Evolutionary conservation across 1,140 invertebrate species (phyloP).

Genomic region (Coptotermes formosanus): DNA sequence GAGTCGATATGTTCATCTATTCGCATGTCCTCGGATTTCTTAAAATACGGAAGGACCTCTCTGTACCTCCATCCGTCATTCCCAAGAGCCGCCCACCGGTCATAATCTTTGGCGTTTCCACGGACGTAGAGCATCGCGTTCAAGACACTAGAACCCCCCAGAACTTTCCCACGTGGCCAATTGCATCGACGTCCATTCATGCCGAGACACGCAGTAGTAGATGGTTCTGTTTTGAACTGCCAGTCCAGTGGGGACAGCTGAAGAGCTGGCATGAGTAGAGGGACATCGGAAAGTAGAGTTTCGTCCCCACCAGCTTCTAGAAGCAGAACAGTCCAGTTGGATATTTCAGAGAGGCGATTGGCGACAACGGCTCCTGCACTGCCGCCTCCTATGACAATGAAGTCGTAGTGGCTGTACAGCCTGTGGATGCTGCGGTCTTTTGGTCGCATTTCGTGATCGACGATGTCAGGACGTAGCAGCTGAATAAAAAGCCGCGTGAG

Average conservation of each 20-base stretch:
- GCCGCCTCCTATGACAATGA: constrained; percentile 49
- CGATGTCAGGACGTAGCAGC: constrained; percentile 63
- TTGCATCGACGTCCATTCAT: constrained; percentile 53
- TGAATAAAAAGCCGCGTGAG: constrained; percentile 59
- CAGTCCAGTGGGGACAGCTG: constrained; percentile 69
- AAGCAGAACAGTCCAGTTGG: constrained; percentile 22
- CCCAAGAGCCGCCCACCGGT: constrained; percentile 59
- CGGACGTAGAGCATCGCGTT: constrained; percentile 81
- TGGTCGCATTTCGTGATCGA: constrained; percentile 59
- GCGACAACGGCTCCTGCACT: constrained; percentile 54
- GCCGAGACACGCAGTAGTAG: constrained; percentile 54
- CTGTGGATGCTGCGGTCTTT: constrained; percentile 40
- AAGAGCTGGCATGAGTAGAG: constrained; percentile 68
- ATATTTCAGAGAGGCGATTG: constrained; percentile 40
- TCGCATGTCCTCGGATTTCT: constrained; percentile 31
- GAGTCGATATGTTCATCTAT: constrained; percentile 3
- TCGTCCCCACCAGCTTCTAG: constrained; percentile 58
- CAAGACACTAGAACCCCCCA: constrained; percentile 75
- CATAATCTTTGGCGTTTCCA: constrained; percentile 64
- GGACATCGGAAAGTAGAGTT: constrained; percentile 68
- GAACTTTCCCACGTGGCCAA: constrained; percentile 66
- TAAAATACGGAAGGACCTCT: constrained; percentile 34
- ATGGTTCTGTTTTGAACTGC: constrained; percentile 62
- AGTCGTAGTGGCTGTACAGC: constrained; percentile 32
- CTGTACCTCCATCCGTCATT: constrained; percentile 53